These are phyloP conservation scores for Tetheella fluctuosa DNA, from an alignment of 2,888 invertebrate species.

Conservation along the genomic window DNA sequence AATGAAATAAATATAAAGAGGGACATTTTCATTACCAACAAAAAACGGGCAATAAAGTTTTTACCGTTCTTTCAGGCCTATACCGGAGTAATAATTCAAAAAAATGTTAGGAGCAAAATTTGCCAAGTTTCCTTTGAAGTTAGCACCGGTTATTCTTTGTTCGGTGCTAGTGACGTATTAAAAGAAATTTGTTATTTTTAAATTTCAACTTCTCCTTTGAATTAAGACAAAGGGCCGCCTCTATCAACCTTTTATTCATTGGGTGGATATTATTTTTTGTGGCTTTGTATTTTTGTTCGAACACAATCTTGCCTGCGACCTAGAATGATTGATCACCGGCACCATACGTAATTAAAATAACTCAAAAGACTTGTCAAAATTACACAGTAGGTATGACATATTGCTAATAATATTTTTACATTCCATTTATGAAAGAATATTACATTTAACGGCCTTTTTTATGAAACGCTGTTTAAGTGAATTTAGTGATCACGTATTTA, in stretches of 20 bases:
- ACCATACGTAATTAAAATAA: no score
- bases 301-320: background rate
- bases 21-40: constrained; percentile 41
- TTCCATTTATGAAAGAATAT: no score
- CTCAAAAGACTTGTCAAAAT: no score
- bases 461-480: no score
- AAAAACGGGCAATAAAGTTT: constrained; percentile 23
- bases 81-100: constrained; percentile 3
- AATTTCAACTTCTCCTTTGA: constrained; percentile 7
- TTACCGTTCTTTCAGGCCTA: constrained; percentile 2
- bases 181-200: constrained; percentile 11
- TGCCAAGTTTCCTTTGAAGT: constrained; percentile 9
- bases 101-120: background rate
- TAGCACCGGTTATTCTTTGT: constrained; percentile 4
- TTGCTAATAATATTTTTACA: no score
- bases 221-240: constrained; percentile 11
- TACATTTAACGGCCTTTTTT: no score
- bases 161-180: background rate
- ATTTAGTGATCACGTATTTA: no score
- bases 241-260: constrained; percentile 17
- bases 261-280: background rate
- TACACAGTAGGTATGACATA: no score
- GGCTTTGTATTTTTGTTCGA: background rate
- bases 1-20: constrained; percentile 38
- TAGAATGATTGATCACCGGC: no score